phyloP scores from a whole-genome alignment of 2,113 vertebrate genomes.

The Ophiodon elongatus region DNA sequence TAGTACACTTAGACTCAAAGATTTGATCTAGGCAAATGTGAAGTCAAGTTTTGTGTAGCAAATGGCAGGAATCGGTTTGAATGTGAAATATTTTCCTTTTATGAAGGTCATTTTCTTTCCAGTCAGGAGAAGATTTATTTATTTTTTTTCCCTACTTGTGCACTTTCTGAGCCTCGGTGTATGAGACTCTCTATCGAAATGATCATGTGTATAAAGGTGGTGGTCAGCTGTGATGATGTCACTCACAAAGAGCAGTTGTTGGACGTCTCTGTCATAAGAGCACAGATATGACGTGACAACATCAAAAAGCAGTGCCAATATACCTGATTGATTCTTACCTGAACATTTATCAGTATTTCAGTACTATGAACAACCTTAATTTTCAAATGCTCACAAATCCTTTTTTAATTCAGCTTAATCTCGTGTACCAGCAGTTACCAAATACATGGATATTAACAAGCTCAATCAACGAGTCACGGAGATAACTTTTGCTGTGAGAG shows the following conservation, averaged over 20 bases:
- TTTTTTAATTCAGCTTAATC: not conserved
- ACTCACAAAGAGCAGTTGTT: slow-evolving; percentile 4
- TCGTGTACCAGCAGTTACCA: not conserved
- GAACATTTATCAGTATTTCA: not conserved
- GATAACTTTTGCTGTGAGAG: not conserved
- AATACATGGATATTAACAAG: not conserved
- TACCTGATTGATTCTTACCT: not conserved
- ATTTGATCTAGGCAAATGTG: slow-evolving; percentile 3
- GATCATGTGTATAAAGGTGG: not conserved
- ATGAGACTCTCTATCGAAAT: not conserved
- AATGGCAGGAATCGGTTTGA: not conserved
- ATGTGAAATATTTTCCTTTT: slow-evolving; percentile 11
- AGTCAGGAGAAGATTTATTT: not conserved
- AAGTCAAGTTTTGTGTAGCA: slow-evolving; percentile 21
- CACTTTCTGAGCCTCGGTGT: slow-evolving; percentile 22
- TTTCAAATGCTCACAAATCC: slow-evolving; percentile 1
- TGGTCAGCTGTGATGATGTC: not conserved
- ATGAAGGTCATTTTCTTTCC: not conserved
- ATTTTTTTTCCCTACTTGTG: not conserved
- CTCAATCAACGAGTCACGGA: not conserved
- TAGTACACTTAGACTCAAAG: not conserved
- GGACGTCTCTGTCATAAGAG: not conserved
- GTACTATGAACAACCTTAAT: not conserved
- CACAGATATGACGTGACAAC: not conserved
- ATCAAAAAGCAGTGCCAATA: not conserved